Evolutionary conservation across 1,140 invertebrate species (phyloP).

Genomic region (roundworm (Caenorhabditis elegans)): DNA sequence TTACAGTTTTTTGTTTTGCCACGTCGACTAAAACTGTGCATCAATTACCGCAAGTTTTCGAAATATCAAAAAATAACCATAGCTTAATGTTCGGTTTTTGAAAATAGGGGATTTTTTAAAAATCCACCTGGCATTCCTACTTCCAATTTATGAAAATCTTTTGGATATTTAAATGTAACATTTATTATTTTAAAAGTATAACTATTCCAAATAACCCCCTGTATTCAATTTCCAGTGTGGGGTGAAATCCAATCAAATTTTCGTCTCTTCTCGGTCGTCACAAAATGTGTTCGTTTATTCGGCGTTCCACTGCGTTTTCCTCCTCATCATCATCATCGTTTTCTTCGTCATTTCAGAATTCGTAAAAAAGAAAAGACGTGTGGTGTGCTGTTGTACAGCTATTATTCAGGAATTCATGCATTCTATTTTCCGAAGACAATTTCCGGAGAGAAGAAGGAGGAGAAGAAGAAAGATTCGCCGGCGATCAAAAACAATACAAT

Average conservation of each 20-base stretch:
- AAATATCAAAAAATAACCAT: too few species aligned
- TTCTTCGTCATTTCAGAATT: background rate
- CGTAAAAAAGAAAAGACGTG: background rate
- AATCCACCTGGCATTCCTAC: too few species aligned
- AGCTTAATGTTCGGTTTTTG: too few species aligned
- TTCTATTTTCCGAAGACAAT: background rate
- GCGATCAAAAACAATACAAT: constrained; percentile 31
- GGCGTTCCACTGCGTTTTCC: background rate
- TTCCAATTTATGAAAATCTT: too few species aligned
- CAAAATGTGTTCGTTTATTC: constrained; percentile 7
- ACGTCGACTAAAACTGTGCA: too few species aligned
- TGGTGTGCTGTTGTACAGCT: background rate
- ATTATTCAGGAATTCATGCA: constrained; percentile 25
- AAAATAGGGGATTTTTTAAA: too few species aligned
- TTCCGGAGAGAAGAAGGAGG: background rate
- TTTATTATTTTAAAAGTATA: too few species aligned
- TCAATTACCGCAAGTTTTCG: too few species aligned
- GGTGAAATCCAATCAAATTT: background rate
- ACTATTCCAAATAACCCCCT: too few species aligned
- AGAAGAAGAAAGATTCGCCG: background rate
- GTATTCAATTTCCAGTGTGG: background rate
- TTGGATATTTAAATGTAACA: too few species aligned
- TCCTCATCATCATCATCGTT: background rate
- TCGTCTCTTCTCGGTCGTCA: too few species aligned
- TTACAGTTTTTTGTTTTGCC: too few species aligned